Percentiles rank a stretch among this genome's conserved stretches.
These are phyloP conservation scores for Sarcophaga subvicina DNA, from an alignment of 2,888 invertebrate species.

Conservation along the genomic window DNA sequence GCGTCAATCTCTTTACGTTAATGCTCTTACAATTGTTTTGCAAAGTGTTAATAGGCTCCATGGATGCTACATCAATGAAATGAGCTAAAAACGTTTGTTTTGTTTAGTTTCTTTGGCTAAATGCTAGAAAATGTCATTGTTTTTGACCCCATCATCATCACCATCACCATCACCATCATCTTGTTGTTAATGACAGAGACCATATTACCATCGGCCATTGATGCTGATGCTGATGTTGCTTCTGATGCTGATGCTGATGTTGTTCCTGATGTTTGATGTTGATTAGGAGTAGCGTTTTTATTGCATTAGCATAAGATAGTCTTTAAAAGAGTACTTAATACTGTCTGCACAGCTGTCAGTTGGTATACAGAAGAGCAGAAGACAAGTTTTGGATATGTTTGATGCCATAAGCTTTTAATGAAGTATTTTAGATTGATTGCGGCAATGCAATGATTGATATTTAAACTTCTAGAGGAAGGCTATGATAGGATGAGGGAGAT, in stretches of 20 bases:
- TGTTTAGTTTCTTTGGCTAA: constrained; percentile 9
- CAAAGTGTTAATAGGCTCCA: constrained; percentile 40
- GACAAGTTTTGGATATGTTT: no score
- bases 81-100: background rate
- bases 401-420: no score
- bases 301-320: no score
- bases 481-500: no score
- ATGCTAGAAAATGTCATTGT: background rate
- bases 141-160: background rate
- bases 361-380: no score
- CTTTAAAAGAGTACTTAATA: no score
- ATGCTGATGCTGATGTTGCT: background rate
- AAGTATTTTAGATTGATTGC: no score
- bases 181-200: constrained; percentile 4
- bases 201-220: background rate
- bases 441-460: no score
- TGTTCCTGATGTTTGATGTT: no score
- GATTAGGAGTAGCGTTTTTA: no score
- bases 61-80: background rate
- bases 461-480: no score
- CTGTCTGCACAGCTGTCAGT: no score
- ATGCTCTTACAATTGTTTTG: constrained; percentile 48
- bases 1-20: constrained; percentile 38
- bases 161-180: background rate
- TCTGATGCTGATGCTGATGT: background rate